Percentiles rank a stretch among this genome's conserved stretches.
Conservation (phyloP, 2,113 vertebrate genomes). For the Clarias macrocephalus region DNA sequence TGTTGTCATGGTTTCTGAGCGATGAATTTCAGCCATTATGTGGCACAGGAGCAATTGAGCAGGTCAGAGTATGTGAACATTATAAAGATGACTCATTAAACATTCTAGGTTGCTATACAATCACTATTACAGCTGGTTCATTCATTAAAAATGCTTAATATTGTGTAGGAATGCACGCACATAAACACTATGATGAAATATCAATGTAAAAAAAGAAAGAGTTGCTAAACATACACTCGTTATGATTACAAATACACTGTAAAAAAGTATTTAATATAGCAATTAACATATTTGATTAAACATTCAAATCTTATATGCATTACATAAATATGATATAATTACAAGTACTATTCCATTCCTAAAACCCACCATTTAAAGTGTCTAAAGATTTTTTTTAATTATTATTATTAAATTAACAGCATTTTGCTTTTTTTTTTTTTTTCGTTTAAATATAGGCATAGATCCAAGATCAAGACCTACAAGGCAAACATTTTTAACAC, state of each 20-base stretch:
- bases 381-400: background rate
- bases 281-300: too few relatives aligned
- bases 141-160: background rate
- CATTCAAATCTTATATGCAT: background rate
- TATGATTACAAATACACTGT: background rate
- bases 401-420: background rate
- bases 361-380: too few relatives aligned
- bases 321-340: background rate
- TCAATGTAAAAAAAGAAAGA: background rate
- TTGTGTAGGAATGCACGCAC: background rate
- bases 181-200: background rate
- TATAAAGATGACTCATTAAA: background rate
- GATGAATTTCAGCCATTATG: conserved; percentile 49
- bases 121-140: background rate
- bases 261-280: background rate
- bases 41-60: conserved; percentile 32
- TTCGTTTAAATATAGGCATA: background rate
- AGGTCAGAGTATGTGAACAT: background rate
- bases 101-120: background rate
- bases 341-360: background rate
- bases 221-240: background rate
- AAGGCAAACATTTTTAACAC: background rate
- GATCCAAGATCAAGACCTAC: background rate
- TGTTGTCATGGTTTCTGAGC: conserved; percentile 71
- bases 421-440: background rate